Conservation (phyloP, 2,888 invertebrate species). For the Xestia c-nigrum region DNA sequence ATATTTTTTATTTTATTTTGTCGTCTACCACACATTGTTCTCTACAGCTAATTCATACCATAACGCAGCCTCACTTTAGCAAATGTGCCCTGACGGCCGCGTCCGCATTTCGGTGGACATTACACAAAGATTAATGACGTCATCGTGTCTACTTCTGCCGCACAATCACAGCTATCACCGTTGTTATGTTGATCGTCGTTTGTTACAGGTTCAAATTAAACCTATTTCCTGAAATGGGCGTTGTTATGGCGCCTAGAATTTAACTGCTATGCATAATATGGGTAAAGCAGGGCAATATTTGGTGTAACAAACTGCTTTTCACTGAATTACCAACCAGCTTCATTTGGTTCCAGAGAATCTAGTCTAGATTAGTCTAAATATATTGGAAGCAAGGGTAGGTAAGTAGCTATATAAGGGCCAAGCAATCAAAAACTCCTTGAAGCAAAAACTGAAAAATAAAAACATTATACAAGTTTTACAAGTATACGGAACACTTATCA, state of each 20-base stretch:
- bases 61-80: conserved; percentile 60
- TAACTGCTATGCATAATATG: background rate
- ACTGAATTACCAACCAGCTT: background rate
- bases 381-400: no score
- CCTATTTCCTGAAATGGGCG: conserved; percentile 41
- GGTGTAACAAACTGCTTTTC: no score
- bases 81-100: conserved; percentile 83
- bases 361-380: no score
- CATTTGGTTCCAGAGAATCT: background rate
- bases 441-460: no score
- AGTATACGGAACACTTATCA: no score
- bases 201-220: conserved; percentile 57
- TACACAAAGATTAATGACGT: conserved; percentile 86
- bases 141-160: conserved; percentile 81
- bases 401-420: no score
- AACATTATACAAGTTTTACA: no score
- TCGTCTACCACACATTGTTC: background rate
- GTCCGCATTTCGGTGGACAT: conserved; percentile 81
- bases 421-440: no score
- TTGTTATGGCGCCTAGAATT: background rate
- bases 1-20: no score
- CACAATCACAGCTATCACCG: conserved; percentile 75
- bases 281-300: background rate
- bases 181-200: conserved; percentile 57
- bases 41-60: conserved; percentile 63